Base-by-base conservation (phyloP, 1,140 invertebrate genomes). In the Theocolax elegans region DNA sequence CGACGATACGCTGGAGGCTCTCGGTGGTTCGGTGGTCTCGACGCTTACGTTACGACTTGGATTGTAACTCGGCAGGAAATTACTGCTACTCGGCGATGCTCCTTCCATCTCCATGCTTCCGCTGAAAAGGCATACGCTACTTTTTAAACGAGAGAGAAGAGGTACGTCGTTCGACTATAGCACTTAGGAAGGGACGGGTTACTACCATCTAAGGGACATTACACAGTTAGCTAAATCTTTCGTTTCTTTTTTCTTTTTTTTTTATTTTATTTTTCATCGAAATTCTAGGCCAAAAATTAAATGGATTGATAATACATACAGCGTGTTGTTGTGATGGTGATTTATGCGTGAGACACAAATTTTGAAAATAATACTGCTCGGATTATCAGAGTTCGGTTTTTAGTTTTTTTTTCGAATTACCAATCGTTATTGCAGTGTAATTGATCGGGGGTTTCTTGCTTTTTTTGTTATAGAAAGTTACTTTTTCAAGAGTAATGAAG, bases 71-170 rank as follows among this genome's bases (percentile, higher is more conserved):
- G 83, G 82, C 31, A 85, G 54, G 70, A 85, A 85, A 38, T 74
- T 86, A 44, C 80, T 85, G 66, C 87, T 87, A 60, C 86, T 80
- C 6, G 86, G 87, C 31, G 87, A 88, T 8, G 82, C 82, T 31
- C 87, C 91, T 76, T 92, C 91, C 90, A 92, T 91, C 78, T 93
- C 92, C 63, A 93, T 89, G 40, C 91, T 92, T 71, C 91, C 91
- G 78, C 91, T 92, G 67, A 21, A 53, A 53, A 68, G 31, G 21
- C 19, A 60, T 1, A 51, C 17, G 25, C 29, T 67, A 42, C 15
- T 66, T 53, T 53, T 54, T 54, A 42, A 25, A 27, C 51, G 51
- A 2, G 51, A 15, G 8, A 19, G 4, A 6, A 9, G 6, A 7
- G 48, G 2, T 49, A 17, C 48, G 19, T 17, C 19, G 3, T 3